Conservation (phyloP, 2,113 vertebrate species). For the Stigmatopora nigra region DNA sequence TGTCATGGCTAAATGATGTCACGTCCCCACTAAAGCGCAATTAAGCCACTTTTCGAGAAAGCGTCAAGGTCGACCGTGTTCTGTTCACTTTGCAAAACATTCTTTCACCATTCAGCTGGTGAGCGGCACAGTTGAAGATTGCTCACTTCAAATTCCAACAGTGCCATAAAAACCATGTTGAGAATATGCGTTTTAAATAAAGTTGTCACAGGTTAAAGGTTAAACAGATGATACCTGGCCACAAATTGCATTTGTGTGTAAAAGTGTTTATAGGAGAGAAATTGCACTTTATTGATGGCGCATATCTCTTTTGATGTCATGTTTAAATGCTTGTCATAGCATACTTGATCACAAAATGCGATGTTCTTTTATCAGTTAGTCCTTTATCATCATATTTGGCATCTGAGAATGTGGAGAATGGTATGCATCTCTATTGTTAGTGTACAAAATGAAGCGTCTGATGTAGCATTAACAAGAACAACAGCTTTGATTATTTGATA, state of each 20-base stretch:
- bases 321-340: background rate
- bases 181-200: background rate
- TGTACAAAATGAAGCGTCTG: conserved; percentile 21
- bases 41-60: background rate
- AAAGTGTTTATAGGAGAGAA: background rate
- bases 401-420: conserved; percentile 9
- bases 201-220: background rate
- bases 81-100: background rate
- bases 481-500: conserved; percentile 54
- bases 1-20: background rate
- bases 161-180: too few species aligned
- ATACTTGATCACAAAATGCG: conserved; percentile 1
- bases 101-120: background rate
- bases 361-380: conserved; percentile 5
- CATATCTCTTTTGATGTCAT: background rate
- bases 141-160: too few species aligned
- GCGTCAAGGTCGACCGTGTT: background rate
- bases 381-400: background rate
- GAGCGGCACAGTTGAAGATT: background rate
- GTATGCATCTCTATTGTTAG: conserved; percentile 4
- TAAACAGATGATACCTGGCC: too few species aligned
- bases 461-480: conserved; percentile 34
- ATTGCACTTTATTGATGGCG: background rate
- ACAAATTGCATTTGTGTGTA: background rate
- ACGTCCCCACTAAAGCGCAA: background rate